A percentile compares a stretch with the other conserved stretches of the same genome.
Evolutionary conservation across 2,797 vertebrate genomes (phyloP).

Genomic region (Cyprinella venusta): DNA sequence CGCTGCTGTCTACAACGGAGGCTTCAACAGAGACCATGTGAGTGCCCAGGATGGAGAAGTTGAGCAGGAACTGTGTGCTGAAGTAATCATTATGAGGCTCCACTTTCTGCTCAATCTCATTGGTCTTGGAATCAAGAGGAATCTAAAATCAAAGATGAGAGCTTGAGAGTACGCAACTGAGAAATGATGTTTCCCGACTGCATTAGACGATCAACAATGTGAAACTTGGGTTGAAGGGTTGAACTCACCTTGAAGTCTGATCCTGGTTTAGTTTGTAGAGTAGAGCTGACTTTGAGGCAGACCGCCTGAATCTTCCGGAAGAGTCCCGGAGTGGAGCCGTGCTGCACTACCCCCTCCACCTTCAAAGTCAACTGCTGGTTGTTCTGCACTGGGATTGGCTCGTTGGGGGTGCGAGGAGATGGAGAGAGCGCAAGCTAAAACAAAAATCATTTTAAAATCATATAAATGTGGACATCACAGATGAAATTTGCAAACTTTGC

Average conservation of each 20-base stretch:
- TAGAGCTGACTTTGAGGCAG: constrained; percentile 92
- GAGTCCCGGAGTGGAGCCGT: constrained; percentile 91
- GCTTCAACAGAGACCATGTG: constrained; percentile 94
- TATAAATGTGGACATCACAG: neutral
- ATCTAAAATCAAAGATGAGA: constrained; percentile 73
- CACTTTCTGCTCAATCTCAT: constrained; percentile 95
- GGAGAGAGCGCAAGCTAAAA: constrained; percentile 92
- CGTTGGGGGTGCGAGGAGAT: constrained; percentile 89
- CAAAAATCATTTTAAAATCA: constrained; percentile 45
- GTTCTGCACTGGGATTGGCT: constrained; percentile 94
- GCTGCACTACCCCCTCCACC: constrained; percentile 97
- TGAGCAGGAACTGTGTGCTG: constrained; percentile 96
- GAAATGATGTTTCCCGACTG: neutral
- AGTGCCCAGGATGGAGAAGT: constrained; percentile 90
- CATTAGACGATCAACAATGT: neutral
- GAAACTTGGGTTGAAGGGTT: neutral
- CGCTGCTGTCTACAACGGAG: constrained; percentile 92
- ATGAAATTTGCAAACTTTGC: no score
- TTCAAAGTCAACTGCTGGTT: constrained; percentile 94
- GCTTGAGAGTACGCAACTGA: neutral
- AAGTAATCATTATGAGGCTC: constrained; percentile 99
- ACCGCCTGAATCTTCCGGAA: constrained; percentile 97
- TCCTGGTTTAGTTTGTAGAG: constrained; percentile 90
- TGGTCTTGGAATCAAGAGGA: constrained; percentile 87
- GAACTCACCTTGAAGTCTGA: constrained; percentile 89